phyloP scores from a whole-genome alignment of 1,140 invertebrate species.

The Glomeris maerens region DNA sequence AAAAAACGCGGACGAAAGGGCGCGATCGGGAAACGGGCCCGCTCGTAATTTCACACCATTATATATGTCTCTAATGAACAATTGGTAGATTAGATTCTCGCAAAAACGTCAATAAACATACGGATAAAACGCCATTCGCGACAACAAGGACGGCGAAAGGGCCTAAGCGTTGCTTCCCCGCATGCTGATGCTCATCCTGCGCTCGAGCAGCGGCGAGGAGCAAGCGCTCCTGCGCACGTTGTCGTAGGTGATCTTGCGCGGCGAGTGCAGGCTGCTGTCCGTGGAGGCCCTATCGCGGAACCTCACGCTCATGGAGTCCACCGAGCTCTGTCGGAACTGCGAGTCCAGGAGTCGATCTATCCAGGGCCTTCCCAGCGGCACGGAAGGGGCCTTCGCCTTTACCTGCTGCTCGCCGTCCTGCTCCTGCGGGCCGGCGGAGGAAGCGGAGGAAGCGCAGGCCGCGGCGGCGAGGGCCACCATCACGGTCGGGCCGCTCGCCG shows the following conservation, averaged over 20 bases:
- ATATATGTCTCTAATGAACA: no score
- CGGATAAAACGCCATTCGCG: no score
- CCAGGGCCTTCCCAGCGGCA: background rate
- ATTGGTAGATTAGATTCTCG: no score
- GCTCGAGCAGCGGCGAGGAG: conserved; percentile 18
- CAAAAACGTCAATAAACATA: no score
- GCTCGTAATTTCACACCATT: no score
- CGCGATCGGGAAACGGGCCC: no score
- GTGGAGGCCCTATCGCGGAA: conserved; percentile 46
- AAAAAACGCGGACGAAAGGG: no score
- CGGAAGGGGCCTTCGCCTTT: conserved; percentile 26
- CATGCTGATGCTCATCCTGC: conserved; percentile 32
- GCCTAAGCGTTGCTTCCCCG: conserved; percentile 20
- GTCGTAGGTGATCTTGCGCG: conserved; percentile 7
- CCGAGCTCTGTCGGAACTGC: background rate
- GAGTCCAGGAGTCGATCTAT: conserved; percentile 1
- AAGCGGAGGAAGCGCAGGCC: conserved; percentile 9
- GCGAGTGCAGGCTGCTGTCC: conserved; percentile 34
- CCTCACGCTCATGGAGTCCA: background rate
- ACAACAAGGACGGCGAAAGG: no score
- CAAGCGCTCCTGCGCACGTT: conserved; percentile 2
- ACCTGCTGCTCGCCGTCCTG: conserved; percentile 25
- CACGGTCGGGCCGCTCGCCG: conserved; percentile 26
- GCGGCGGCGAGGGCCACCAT: conserved; percentile 27
- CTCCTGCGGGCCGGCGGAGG: conserved; percentile 14